Conservation (phyloP, 2,797 vertebrate species). For the Hyperoplus lanceolatus region DNA sequence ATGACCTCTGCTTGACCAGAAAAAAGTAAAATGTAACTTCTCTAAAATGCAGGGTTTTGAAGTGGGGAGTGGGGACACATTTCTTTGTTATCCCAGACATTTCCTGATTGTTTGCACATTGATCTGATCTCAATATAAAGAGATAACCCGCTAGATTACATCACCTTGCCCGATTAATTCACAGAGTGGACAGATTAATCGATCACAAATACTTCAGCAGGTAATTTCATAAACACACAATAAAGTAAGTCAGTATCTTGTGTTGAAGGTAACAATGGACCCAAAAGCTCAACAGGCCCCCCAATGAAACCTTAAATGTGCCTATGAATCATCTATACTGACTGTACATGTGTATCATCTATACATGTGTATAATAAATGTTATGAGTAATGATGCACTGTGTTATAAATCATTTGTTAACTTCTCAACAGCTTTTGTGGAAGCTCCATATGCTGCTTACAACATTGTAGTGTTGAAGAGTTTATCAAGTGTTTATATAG, state of each 20-base stretch:
- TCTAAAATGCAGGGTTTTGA: conserved; percentile 33
- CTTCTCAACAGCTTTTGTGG: neutral
- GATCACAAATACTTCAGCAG: neutral
- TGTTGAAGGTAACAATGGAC: neutral
- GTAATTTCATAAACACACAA: neutral
- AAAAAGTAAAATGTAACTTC: conserved; percentile 46
- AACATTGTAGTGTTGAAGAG: neutral
- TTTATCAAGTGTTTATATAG: neutral
- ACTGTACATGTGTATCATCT: neutral
- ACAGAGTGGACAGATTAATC: neutral
- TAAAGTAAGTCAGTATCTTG: no score
- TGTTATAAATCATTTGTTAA: neutral
- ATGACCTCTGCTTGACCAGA: conserved; percentile 33
- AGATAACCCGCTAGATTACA: conserved; percentile 13
- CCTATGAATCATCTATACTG: neutral
- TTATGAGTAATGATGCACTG: neutral
- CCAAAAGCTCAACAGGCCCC: neutral
- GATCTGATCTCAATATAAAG: conserved; percentile 8
- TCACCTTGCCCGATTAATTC: neutral
- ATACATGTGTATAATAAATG: neutral
- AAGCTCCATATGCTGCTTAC: neutral
- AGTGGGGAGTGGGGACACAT: conserved; percentile 19
- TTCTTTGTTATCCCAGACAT: conserved; percentile 39
- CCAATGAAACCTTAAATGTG: neutral
- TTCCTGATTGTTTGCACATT: conserved; percentile 39